Conservation (phyloP, 1,140 invertebrate genomes). For the Branchinecta lynchi region DNA sequence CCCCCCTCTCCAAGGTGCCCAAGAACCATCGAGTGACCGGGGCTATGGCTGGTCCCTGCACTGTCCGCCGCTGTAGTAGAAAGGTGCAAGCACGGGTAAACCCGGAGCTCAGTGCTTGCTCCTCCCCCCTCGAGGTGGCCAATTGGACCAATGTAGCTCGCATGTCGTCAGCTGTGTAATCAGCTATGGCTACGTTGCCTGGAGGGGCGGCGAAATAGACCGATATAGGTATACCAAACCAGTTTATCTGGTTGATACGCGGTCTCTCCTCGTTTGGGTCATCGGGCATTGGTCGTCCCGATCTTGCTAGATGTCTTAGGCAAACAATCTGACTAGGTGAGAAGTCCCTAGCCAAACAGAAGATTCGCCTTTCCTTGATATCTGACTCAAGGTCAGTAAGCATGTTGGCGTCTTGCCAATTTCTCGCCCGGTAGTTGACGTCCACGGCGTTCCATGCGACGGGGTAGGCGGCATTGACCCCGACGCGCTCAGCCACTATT, state of each 20-base stretch:
- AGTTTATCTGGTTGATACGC: neutral
- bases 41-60: constrained; percentile 1
- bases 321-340: neutral
- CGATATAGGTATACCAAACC: neutral
- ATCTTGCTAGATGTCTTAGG: neutral
- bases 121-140: neutral
- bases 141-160: neutral
- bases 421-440: neutral
- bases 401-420: neutral
- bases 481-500: neutral
- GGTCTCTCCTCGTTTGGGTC: neutral
- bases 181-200: neutral
- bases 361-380: neutral
- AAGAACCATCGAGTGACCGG: neutral
- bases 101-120: neutral
- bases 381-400: neutral
- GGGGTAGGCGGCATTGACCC: neutral
- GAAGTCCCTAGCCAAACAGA: constrained; percentile 4
- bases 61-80: neutral
- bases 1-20: neutral
- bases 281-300: neutral
- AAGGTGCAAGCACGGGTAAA: neutral
- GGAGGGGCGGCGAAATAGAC: neutral
- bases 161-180: neutral
- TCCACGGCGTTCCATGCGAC: constrained; percentile 3